Conservation (phyloP, 2,888 invertebrate species). For the Trichacis sp. region DNA sequence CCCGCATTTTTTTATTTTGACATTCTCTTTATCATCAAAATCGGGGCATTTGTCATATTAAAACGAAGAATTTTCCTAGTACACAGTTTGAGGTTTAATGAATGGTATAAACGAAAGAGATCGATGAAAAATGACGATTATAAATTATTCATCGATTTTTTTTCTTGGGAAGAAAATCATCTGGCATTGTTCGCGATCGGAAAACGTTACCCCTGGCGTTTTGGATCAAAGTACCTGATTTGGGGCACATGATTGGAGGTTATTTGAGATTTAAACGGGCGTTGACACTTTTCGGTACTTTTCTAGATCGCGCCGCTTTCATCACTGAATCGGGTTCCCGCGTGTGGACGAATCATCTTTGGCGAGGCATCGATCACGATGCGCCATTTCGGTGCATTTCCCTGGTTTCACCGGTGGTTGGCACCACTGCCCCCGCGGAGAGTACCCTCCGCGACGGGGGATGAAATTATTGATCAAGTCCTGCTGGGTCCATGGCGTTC, state of each 20-base stretch:
- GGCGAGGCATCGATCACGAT: not conserved
- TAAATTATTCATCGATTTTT: too few relatives aligned
- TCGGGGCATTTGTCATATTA: too few relatives aligned
- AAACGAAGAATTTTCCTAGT: too few relatives aligned
- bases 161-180: too few relatives aligned
- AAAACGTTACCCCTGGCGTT: not conserved
- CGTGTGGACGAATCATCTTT: not conserved
- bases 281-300: too few relatives aligned
- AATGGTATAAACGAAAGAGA: too few relatives aligned
- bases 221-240: not conserved
- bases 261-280: not conserved
- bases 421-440: not conserved
- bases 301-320: not conserved
- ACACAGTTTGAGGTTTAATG: too few relatives aligned
- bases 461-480: not conserved
- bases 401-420: not conserved
- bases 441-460: not conserved
- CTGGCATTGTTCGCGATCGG: not conserved
- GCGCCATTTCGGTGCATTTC: not conserved
- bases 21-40: too few relatives aligned
- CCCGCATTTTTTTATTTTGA: too few relatives aligned
- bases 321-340: not conserved
- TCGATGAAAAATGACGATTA: too few relatives aligned
- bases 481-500: not conserved
- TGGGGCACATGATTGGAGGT: not conserved